These are phyloP conservation scores for Gymnarchus niloticus DNA, from an alignment of 2,113 vertebrate species.

Conservation along the genomic window DNA sequence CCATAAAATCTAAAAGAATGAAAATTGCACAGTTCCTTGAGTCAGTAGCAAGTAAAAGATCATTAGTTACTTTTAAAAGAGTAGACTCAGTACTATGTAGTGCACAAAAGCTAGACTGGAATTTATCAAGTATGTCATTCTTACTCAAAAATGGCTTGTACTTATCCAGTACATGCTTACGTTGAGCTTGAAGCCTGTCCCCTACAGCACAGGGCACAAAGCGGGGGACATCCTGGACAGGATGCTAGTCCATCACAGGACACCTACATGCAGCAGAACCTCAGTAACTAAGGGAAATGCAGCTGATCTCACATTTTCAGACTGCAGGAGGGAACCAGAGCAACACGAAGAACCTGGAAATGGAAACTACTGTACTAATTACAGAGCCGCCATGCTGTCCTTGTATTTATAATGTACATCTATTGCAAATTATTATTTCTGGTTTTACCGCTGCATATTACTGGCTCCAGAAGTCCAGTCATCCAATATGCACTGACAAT, in stretches of 20 bases:
- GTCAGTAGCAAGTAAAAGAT: too few relatives aligned
- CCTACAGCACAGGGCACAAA: neutral
- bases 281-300: neutral
- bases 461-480: neutral
- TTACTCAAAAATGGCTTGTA: too few relatives aligned
- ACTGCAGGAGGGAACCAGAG: neutral
- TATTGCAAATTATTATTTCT: constrained; percentile 7
- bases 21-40: too few relatives aligned
- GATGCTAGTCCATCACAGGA: neutral
- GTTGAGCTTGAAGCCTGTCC: neutral
- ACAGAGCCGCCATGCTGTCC: neutral
- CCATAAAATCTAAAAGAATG: too few relatives aligned
- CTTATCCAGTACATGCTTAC: neutral
- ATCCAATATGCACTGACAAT: neutral
- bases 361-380: neutral
- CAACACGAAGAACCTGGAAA: neutral
- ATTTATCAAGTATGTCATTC: too few relatives aligned
- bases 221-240: neutral
- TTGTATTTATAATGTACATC: neutral
- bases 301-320: neutral
- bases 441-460: neutral
- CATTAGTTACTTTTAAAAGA: too few relatives aligned
- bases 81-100: too few relatives aligned
- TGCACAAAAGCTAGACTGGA: too few relatives aligned
- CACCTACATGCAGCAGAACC: neutral